Percentiles rank a stretch among this genome's conserved stretches.
Conservation (phyloP, 2,888 invertebrate species). For the Diogma glabrata region DNA sequence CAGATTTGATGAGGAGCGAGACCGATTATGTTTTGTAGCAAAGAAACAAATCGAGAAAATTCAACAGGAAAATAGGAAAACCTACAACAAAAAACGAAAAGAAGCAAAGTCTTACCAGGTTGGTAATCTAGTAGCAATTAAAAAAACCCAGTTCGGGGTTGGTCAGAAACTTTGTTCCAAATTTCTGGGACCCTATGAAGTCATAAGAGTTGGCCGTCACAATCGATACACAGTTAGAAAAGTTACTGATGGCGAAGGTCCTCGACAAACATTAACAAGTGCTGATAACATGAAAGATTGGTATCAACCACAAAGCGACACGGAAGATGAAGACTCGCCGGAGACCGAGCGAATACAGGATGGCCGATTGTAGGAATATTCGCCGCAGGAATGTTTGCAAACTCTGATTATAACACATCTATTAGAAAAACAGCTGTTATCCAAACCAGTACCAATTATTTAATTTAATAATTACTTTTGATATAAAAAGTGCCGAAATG, state of each 20-base stretch:
- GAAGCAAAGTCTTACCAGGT: background rate
- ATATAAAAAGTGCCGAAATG: no score
- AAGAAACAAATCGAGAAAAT: no score
- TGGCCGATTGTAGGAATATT: no score
- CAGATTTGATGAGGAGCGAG: background rate
- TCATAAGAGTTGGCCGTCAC: background rate
- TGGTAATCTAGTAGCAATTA: background rate
- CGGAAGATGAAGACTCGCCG: no score
- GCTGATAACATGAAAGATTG: background rate
- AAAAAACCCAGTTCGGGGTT: background rate
- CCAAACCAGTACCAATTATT: no score
- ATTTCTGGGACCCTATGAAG: background rate
- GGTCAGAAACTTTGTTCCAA: background rate
- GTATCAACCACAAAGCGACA: no score
- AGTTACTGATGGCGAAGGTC: background rate
- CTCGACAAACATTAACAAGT: background rate
- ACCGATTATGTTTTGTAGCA: no score
- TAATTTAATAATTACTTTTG: no score
- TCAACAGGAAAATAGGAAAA: background rate
- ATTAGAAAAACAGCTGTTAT: no score
- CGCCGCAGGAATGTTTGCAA: no score
- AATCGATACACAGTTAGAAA: background rate
- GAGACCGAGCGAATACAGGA: no score
- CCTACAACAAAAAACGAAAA: background rate
- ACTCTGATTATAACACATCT: no score